These are phyloP conservation scores for Epinephelus awoara DNA, from an alignment of 2,797 vertebrate species.

Conservation along the genomic window DNA sequence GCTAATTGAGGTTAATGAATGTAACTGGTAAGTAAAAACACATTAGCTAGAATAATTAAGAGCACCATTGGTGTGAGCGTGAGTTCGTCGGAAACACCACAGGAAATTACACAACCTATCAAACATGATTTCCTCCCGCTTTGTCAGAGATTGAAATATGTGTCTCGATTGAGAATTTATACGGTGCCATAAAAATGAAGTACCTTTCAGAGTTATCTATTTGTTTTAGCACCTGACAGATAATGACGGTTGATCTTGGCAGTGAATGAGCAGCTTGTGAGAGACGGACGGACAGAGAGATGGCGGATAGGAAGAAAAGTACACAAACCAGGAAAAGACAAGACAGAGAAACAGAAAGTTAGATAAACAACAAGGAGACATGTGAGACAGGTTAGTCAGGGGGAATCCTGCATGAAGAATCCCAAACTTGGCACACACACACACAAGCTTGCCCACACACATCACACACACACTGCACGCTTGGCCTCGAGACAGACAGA, in stretches of 20 bases:
- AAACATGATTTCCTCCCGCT: constrained; percentile 47
- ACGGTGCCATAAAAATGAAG: constrained; percentile 34
- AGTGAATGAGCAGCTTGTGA: neutral
- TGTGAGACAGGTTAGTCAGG: constrained; percentile 9
- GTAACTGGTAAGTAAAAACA: constrained; percentile 82
- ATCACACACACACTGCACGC: constrained; percentile 3
- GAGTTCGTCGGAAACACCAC: constrained; percentile 54
- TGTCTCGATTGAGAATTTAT: constrained; percentile 52
- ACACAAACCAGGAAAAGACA: neutral
- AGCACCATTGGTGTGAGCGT: constrained; percentile 44
- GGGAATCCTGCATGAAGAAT: constrained; percentile 24
- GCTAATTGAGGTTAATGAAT: constrained; percentile 87
- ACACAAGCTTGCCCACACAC: neutral
- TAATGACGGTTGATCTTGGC: constrained; percentile 30
- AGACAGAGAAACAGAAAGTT: constrained; percentile 4
- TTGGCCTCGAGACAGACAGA: constrained; percentile 49
- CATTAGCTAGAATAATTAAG: constrained; percentile 82
- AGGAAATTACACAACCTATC: constrained; percentile 64
- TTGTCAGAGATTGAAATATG: constrained; percentile 47
- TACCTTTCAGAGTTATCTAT: constrained; percentile 37
- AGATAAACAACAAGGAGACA: constrained; percentile 19
- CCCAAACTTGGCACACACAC: constrained; percentile 6
- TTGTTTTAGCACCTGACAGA: constrained; percentile 43
- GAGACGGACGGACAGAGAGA: neutral
- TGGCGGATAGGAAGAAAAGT: neutral